Evolutionary conservation across 2,888 invertebrate genomes (phyloP).

Genomic region (Lasius platythorax): DNA sequence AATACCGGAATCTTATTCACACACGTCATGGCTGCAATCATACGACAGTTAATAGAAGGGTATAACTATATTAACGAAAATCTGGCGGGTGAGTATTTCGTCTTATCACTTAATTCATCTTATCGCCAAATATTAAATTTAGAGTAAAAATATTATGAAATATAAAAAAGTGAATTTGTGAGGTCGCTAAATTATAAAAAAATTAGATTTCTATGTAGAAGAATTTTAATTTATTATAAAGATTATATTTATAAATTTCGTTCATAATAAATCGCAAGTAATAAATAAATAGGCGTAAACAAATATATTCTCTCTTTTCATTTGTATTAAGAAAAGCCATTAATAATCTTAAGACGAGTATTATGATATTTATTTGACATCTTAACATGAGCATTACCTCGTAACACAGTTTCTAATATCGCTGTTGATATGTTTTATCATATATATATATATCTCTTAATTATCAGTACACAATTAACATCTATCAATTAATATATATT

Average conservation of each 20-base stretch:
- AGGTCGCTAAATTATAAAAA: not conserved
- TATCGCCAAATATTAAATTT: not conserved
- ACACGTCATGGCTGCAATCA: conserved; percentile 76
- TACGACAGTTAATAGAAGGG: conserved; percentile 72
- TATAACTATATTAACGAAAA: conserved; percentile 80
- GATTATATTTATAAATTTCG: not conserved
- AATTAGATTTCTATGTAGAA: not conserved
- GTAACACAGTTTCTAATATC: not conserved
- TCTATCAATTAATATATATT: not conserved
- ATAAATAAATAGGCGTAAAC: not conserved
- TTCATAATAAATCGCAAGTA: not conserved
- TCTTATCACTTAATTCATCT: not conserved
- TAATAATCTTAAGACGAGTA: not conserved
- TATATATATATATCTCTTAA: not conserved
- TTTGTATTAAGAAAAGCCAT: not conserved
- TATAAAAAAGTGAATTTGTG: not conserved
- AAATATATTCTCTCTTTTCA: not conserved
- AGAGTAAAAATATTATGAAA: not conserved
- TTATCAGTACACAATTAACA: not conserved
- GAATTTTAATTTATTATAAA: not conserved
- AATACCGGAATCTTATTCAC: not conserved
- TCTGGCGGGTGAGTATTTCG: conserved; percentile 77
- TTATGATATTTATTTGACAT: not conserved
- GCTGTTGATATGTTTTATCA: not conserved
- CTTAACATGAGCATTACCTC: not conserved